Percentiles rank a stretch among this genome's conserved stretches.
Evolutionary conservation across 2,888 invertebrate genomes (phyloP).

Genomic region (Bursaphelenchus okinawaensis): DNA sequence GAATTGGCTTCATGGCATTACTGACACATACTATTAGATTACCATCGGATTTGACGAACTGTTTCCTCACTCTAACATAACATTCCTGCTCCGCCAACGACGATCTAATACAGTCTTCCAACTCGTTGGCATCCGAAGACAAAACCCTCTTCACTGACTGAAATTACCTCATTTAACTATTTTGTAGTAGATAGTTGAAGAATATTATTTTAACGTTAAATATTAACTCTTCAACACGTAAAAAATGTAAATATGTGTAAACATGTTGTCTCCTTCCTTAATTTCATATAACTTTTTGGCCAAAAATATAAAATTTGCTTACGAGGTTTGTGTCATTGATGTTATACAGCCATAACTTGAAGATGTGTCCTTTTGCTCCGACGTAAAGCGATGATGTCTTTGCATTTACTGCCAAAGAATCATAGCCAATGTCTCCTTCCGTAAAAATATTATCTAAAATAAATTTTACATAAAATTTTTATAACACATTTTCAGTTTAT

Average conservation of each 20-base stretch:
- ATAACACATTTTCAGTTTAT: no score
- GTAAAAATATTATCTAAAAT: constrained; percentile 52
- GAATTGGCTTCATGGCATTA: constrained; percentile 52
- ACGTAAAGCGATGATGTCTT: constrained; percentile 53
- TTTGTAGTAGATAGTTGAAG: no score
- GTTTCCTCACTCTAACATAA: constrained; percentile 29
- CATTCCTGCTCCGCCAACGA: constrained; percentile 43
- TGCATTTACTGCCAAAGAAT: constrained; percentile 47
- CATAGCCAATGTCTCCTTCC: constrained; percentile 42
- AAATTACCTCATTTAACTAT: no score
- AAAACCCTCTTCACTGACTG: constrained; percentile 46
- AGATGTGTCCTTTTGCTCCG: constrained; percentile 53
- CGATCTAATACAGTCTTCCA: constrained; percentile 43
- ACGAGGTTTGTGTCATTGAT: constrained; percentile 51
- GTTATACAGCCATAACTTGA: constrained; percentile 56
- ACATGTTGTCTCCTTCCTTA: no score
- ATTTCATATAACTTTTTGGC: no score
- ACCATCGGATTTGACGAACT: constrained; percentile 33
- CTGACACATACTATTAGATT: constrained; percentile 34
- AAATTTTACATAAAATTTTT: no score
- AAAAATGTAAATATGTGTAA: no score
- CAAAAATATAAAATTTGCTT: background rate
- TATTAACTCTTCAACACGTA: no score
- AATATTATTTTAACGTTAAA: no score
- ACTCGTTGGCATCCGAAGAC: constrained; percentile 33